phyloP scores from a whole-genome alignment of 2,888 invertebrate genomes.

The Glyphotaelius pellucidus region DNA sequence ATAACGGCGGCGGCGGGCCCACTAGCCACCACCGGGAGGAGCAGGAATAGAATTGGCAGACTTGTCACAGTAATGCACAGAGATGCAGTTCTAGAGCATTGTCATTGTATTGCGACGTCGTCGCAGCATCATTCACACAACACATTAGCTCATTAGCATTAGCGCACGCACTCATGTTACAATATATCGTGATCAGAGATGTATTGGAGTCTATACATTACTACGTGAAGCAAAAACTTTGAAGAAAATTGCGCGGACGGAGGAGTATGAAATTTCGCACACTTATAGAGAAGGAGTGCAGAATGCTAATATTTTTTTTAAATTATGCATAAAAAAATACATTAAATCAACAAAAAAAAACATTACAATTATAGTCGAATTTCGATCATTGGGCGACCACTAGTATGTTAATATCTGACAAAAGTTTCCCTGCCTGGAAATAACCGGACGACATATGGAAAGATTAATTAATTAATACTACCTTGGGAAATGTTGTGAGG shows the following conservation, averaged over 20 bases:
- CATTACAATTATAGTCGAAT: too few relatives aligned
- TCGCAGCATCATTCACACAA: neutral
- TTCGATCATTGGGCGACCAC: too few relatives aligned
- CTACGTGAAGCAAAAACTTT: too few relatives aligned
- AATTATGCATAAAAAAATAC: too few relatives aligned
- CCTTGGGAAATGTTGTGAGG: neutral
- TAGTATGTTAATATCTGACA: neutral
- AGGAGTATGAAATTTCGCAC: too few relatives aligned
- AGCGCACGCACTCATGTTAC: neutral
- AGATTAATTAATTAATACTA: neutral
- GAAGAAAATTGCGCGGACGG: too few relatives aligned
- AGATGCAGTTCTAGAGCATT: conserved; percentile 12
- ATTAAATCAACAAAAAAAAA: too few relatives aligned
- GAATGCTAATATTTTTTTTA: too few relatives aligned
- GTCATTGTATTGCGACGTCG: neutral
- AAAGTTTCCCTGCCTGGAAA: neutral
- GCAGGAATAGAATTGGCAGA: conserved; percentile 53
- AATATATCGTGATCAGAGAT: neutral
- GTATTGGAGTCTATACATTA: too few relatives aligned
- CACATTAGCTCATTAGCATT: neutral
- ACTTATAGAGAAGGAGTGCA: too few relatives aligned
- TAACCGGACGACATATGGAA: neutral
- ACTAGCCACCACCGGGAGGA: neutral
- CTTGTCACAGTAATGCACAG: conserved; percentile 17
- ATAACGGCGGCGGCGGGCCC: conserved; percentile 3